Percentiles rank a stretch among this genome's conserved stretches.
These are phyloP conservation scores for Allophyes oxyacanthae DNA, from an alignment of 2,888 invertebrate species.

Conservation along the genomic window DNA sequence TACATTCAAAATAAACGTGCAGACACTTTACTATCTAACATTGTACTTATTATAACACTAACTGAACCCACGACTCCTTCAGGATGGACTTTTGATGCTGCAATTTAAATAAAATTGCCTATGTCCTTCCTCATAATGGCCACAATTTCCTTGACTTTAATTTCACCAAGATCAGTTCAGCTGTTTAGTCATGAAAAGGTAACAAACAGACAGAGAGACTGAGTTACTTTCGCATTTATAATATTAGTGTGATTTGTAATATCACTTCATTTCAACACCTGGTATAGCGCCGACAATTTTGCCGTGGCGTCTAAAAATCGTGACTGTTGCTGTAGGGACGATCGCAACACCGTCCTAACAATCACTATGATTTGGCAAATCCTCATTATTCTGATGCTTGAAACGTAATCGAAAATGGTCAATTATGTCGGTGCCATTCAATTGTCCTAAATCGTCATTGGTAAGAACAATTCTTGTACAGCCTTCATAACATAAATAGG, in stretches of 20 bases:
- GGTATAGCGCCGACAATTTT: slow-evolving; percentile 57
- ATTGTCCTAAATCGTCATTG: slow-evolving; percentile 77
- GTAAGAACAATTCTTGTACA: slow-evolving; percentile 69
- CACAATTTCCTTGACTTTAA: too few species aligned
- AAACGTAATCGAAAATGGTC: slow-evolving; percentile 78
- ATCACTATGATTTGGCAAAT: slow-evolving; percentile 78
- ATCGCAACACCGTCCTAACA: slow-evolving; percentile 64
- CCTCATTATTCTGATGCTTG: slow-evolving; percentile 72
- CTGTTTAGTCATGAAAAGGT: too few species aligned
- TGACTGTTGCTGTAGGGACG: slow-evolving; percentile 74
- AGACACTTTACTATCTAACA: slow-evolving; percentile 30
- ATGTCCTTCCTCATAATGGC: too few species aligned
- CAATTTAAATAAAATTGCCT: too few species aligned
- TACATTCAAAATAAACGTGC: slow-evolving; percentile 23
- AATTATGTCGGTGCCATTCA: slow-evolving; percentile 78
- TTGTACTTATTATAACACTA: too few species aligned
- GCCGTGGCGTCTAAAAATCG: slow-evolving; percentile 67
- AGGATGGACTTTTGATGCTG: too few species aligned
- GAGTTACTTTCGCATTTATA: too few species aligned
- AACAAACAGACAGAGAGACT: too few species aligned
- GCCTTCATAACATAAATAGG: too few species aligned
- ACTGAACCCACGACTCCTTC: too few species aligned
- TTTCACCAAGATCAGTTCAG: too few species aligned
- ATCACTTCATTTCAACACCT: slow-evolving; percentile 68
- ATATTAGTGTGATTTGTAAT: too few species aligned